Percentiles rank a stretch among this genome's conserved stretches.
Conservation (phyloP, 2,797 vertebrate genomes). For the Microhierax caerulescens region DNA sequence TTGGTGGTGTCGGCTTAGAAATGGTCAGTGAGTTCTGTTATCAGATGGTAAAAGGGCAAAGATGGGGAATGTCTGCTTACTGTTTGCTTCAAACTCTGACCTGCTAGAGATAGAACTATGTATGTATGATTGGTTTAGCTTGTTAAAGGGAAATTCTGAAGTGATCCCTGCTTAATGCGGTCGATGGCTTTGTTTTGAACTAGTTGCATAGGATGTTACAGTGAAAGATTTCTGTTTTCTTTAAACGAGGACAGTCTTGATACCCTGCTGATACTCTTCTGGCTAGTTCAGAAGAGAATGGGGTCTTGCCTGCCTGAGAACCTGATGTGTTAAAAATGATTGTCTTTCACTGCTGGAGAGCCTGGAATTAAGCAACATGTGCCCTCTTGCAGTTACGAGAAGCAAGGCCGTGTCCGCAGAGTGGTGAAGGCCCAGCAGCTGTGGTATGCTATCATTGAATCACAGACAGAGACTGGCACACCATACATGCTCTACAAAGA, state of each 20-base stretch:
- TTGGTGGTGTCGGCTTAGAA: neutral
- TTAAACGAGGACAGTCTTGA: no score
- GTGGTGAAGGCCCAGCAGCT: slow-evolving; percentile 95
- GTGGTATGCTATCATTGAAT: slow-evolving; percentile 96
- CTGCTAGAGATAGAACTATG: neutral
- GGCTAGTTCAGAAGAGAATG: neutral
- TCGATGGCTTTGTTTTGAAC: neutral
- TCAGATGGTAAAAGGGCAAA: neutral
- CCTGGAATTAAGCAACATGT: fast-evolving
- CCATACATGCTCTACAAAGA: slow-evolving; percentile 99
- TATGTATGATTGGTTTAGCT: neutral
- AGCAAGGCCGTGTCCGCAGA: slow-evolving; percentile 84
- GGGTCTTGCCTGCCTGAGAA: neutral
- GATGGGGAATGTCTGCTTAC: no score
- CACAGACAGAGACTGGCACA: slow-evolving; percentile 95
- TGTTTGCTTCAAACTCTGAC: neutral
- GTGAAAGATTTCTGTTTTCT: neutral
- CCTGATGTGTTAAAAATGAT: fast-evolving
- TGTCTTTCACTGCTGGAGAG: neutral
- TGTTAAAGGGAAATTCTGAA: neutral
- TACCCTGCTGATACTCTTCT: neutral
- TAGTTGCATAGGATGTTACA: neutral
- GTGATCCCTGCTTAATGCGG: fast-evolving
- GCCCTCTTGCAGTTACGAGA: slow-evolving; percentile 82
- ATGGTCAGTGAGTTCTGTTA: neutral